Percentiles rank a stretch among this genome's conserved stretches.
These are phyloP conservation scores for Zosterops japonicus DNA, from an alignment of 2,113 vertebrate genomes.

Conservation along the genomic window DNA sequence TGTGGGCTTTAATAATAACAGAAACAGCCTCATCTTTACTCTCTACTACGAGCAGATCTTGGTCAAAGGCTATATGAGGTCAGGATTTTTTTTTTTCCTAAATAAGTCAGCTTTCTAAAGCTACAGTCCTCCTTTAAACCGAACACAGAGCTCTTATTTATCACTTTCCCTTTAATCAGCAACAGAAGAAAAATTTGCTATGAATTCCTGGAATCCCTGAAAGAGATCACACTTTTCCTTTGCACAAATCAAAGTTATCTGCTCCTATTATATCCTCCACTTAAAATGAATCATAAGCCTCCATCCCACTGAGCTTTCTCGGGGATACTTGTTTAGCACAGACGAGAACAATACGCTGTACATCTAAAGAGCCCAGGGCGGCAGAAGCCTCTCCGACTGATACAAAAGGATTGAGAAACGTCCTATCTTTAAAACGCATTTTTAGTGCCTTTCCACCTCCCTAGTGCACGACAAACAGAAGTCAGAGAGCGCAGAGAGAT, in stretches of 20 bases:
- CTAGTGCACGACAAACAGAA: slow-evolving; percentile 28
- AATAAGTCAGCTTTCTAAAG: slow-evolving; percentile 34
- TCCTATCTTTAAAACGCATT: not conserved
- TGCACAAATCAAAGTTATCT: slow-evolving; percentile 51
- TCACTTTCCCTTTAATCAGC: slow-evolving; percentile 38
- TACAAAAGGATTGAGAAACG: slow-evolving; percentile 22
- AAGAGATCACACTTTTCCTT: slow-evolving; percentile 32
- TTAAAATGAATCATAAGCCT: not conserved
- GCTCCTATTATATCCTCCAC: not conserved
- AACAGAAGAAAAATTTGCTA: not conserved
- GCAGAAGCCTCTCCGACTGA: not conserved
- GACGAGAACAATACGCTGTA: not conserved
- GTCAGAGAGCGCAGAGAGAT: not conserved
- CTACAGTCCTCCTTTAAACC: not conserved
- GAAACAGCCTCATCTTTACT: not conserved
- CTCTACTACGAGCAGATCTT: not conserved
- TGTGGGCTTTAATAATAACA: not conserved
- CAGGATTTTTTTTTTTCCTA: not conserved
- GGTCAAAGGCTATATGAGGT: slow-evolving; percentile 14
- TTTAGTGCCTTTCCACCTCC: slow-evolving; percentile 19
- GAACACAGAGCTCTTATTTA: slow-evolving; percentile 27
- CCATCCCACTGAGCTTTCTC: slow-evolving; percentile 37
- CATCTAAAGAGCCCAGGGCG: not conserved
- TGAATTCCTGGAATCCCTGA: slow-evolving; percentile 34
- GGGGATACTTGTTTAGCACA: not conserved